Conservation (phyloP, 2,797 vertebrate species). For the Gephyroberyx darwinii region DNA sequence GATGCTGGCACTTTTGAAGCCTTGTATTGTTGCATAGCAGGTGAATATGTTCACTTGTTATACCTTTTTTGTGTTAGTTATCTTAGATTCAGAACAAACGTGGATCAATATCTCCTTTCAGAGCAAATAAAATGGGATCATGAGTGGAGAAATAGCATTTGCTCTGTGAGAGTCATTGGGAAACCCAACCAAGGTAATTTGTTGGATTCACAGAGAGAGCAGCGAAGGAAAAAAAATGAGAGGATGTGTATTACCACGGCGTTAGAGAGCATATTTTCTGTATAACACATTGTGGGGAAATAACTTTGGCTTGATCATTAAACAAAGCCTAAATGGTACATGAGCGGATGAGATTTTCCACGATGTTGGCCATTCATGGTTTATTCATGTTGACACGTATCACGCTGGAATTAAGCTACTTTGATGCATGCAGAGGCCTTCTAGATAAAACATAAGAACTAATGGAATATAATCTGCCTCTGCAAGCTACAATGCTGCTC, state of each 20-base stretch:
- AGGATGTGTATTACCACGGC: background rate
- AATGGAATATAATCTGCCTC: conserved; percentile 56
- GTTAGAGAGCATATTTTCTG: background rate
- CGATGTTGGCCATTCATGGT: conserved; percentile 13
- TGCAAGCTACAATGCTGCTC: conserved; percentile 20
- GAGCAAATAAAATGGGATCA: conserved; percentile 27
- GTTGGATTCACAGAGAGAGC: background rate
- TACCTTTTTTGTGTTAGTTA: conserved; percentile 23
- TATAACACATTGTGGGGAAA: background rate
- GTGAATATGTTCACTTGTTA: conserved; percentile 26
- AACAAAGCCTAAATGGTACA: conserved; percentile 32
- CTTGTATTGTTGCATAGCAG: conserved; percentile 6
- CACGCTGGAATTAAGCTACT: conserved; percentile 30
- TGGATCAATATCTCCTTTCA: conserved; percentile 47
- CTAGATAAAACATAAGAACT: conserved; percentile 51
- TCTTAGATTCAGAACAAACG: conserved; percentile 26
- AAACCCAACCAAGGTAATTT: conserved; percentile 7
- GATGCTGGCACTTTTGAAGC: background rate
- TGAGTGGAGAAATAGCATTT: conserved; percentile 39
- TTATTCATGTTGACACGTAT: conserved; percentile 40
- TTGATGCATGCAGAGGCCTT: conserved; percentile 36
- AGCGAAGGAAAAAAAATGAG: background rate
- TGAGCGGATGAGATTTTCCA: conserved; percentile 35
- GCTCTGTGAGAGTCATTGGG: conserved; percentile 14
- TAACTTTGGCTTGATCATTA: conserved; percentile 21